These are phyloP conservation scores for Burhinus bistriatus DNA, from an alignment of 2,113 vertebrate genomes.

Conservation along the genomic window DNA sequence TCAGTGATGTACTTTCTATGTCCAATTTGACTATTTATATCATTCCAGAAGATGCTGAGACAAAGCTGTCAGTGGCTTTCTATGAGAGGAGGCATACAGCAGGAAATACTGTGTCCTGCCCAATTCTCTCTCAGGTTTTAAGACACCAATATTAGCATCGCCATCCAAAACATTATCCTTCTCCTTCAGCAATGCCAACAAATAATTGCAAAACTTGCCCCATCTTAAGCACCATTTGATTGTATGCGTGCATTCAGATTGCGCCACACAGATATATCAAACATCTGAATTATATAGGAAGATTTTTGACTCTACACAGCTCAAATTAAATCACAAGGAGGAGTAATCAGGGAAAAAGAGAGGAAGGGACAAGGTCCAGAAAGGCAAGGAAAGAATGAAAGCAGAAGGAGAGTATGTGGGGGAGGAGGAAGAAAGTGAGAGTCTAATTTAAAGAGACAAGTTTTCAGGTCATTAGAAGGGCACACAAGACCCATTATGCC, in stretches of 20 bases:
- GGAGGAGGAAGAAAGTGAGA: conserved; percentile 2
- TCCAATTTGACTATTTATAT: not conserved
- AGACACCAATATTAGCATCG: not conserved
- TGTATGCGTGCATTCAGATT: accelerated
- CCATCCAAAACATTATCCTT: not conserved
- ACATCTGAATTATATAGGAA: not conserved
- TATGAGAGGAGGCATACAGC: not conserved
- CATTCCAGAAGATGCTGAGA: not conserved
- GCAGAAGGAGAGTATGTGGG: not conserved
- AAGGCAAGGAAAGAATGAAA: not conserved
- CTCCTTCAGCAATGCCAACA: not conserved
- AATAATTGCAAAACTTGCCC: not conserved
- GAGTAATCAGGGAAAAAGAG: not conserved
- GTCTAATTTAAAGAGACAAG: conserved; percentile 43
- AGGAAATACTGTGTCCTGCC: not conserved
- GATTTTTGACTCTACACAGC: not conserved
- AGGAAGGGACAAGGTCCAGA: not conserved
- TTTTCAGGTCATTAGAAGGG: conserved; percentile 47
- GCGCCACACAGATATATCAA: not conserved
- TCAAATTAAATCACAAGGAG: not conserved
- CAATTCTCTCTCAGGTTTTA: not conserved
- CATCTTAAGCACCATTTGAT: not conserved
- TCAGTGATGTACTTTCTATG: not conserved
- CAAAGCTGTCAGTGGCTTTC: not conserved
- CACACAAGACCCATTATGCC: conserved; percentile 20